These are phyloP conservation scores for Panopea generosa DNA, from an alignment of 2,888 invertebrate genomes.

Conservation along the genomic window DNA sequence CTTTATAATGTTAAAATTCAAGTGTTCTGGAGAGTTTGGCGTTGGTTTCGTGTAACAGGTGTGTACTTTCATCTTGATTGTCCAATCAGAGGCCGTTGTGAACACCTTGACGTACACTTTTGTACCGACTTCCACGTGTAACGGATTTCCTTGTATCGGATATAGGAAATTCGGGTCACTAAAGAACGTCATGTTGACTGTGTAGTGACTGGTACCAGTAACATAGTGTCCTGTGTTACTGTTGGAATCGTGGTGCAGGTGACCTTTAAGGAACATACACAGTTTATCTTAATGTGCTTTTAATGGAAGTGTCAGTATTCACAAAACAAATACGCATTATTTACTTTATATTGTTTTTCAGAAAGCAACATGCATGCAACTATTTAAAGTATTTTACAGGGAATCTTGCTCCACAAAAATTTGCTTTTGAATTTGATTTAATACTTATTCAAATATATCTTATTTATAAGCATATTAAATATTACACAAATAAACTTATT, in stretches of 20 bases:
- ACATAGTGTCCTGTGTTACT: constrained; percentile 20
- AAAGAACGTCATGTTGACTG: constrained; percentile 54
- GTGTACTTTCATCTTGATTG: constrained; percentile 49
- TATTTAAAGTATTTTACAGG: no score
- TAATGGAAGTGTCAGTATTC: no score
- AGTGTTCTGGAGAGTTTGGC: constrained; percentile 15
- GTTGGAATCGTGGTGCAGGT: constrained; percentile 43
- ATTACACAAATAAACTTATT: no score
- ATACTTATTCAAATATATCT: no score
- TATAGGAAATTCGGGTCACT: constrained; percentile 46
- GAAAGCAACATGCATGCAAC: no score
- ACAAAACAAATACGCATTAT: no score
- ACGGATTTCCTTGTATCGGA: constrained; percentile 44
- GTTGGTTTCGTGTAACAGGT: constrained; percentile 54
- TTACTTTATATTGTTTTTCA: no score
- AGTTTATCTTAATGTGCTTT: no score
- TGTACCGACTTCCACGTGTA: constrained; percentile 46
- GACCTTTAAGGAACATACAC: no score
- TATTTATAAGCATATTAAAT: no score
- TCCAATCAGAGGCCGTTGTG: constrained; percentile 44
- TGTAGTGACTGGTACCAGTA: constrained; percentile 31
- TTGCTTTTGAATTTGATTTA: no score
- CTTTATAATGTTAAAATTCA: constrained; percentile 35
- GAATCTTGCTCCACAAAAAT: no score
- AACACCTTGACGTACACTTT: constrained; percentile 54